phyloP scores from a whole-genome alignment of 2,113 vertebrate genomes.

The Zootoca vivipara region DNA sequence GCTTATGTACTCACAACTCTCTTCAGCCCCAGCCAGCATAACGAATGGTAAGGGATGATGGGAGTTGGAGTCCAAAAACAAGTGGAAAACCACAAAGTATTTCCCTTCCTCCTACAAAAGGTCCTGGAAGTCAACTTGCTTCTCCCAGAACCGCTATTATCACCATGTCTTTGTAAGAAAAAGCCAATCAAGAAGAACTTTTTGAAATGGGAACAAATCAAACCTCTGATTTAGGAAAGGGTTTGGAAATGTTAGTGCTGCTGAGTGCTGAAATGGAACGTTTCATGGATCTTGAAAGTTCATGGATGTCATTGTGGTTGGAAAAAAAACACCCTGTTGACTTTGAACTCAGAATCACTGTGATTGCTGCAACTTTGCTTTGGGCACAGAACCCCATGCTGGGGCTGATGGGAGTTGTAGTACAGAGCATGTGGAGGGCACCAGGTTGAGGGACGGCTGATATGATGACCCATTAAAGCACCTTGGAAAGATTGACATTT shows the following conservation, averaged over 20 bases:
- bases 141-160: neutral
- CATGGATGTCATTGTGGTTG: neutral
- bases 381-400: neutral
- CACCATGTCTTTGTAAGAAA: neutral
- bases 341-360: neutral
- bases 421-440: too few relatives aligned
- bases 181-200: neutral
- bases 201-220: neutral
- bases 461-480: neutral
- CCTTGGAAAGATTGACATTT: neutral
- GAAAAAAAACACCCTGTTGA: neutral
- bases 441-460: too few relatives aligned
- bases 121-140: neutral
- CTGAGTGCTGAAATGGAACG: neutral
- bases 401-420: too few relatives aligned
- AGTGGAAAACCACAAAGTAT: too few relatives aligned
- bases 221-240: neutral
- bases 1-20: too few relatives aligned
- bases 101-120: neutral
- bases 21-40: too few relatives aligned
- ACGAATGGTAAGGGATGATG: too few relatives aligned
- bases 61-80: neutral
- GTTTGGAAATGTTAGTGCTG: neutral
- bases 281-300: neutral
- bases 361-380: neutral